phyloP scores from a whole-genome alignment of 2,888 invertebrate species.

The Agonopterix heracliana region DNA sequence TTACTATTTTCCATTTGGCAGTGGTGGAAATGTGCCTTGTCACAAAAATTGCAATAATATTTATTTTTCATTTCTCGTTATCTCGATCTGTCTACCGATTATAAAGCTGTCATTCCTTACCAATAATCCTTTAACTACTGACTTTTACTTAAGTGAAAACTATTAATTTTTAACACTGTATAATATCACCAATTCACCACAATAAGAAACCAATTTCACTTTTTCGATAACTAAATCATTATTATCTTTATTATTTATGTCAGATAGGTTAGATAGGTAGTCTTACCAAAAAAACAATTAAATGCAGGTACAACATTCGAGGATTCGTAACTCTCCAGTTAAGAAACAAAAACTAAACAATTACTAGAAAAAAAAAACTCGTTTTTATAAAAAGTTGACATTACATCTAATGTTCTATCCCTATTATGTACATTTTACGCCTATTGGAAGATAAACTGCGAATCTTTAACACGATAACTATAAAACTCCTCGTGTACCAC shows the following conservation, averaged over 20 bases:
- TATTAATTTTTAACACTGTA: constrained; percentile 47
- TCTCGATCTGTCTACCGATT: constrained; percentile 56
- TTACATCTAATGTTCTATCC: constrained; percentile 56
- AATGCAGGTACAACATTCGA: constrained; percentile 78
- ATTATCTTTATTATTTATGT: constrained; percentile 69
- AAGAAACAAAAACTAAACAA: constrained; percentile 65
- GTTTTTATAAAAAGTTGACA: constrained; percentile 55
- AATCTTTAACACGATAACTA: constrained; percentile 72
- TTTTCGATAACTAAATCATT: constrained; percentile 61
- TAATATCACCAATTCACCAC: constrained; percentile 54
- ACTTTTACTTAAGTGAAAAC: constrained; percentile 65
- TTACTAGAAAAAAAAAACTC: constrained; percentile 62
- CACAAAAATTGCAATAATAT: constrained; percentile 48
- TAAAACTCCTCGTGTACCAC: constrained; percentile 56
- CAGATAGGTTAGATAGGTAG: constrained; percentile 65
- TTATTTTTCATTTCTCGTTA: constrained; percentile 37
- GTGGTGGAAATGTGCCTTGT: constrained; percentile 77
- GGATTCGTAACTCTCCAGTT: constrained; percentile 72
- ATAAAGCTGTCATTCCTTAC: constrained; percentile 72
- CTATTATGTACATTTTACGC: constrained; percentile 67
- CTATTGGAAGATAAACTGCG: constrained; percentile 76
- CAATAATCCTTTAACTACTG: constrained; percentile 65
- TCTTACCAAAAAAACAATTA: constrained; percentile 68
- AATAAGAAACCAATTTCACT: constrained; percentile 56
- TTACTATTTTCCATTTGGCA: constrained; percentile 67